Base-by-base conservation (phyloP, 1,140 invertebrate species). In the Sycophaga agraensis region DNA sequence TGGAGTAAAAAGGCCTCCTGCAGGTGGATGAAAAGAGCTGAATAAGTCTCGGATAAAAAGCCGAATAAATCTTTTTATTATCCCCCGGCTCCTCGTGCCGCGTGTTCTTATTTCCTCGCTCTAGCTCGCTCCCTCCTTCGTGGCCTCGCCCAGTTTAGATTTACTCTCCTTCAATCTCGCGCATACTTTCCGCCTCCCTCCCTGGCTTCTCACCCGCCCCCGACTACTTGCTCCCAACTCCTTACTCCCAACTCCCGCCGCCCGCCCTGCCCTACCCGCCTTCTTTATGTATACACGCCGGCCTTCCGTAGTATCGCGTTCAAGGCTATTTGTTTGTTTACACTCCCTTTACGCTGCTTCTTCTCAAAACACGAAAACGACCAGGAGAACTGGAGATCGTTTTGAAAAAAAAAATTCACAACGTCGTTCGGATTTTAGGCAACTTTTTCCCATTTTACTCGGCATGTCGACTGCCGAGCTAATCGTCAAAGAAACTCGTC, bases 51-150 rank as follows among this genome's bases (percentile, higher is more conserved):
- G 75, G 72, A 80, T 80, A 80, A 78, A 6, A 77, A 77, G 77
- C 73, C 76, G 76, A 80, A 80, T 80, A 80, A 80, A 80, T 80
- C 77, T 79, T 80, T 79, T 79, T 79, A 80, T 80, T 77, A 80
- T 80, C 74, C 70, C n/a, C 66, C 73, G 72, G 71, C 70, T 68
- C 67, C 59, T 69, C 69, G 48, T 56, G 59, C 60, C 63, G 64
- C 58, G 63, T 62, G 58, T 16, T 35, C 39, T 65, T 67, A 66
- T 67, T 59, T 70, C 70, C 71, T 66, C 67, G 61, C 68, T 64
- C 31, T 51, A 24, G 24, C 49, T 59, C 55, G 26, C 24, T 31
- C 46, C 26, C 8, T 35, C 24, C 31, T n/a, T 11, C 53, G 37
- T n/a, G 21, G 54, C 63, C 19, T 11, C 40, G 17, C 40, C 4